Evolutionary conservation across 2,113 vertebrate species (phyloP).

Genomic region (Sialia sialis): DNA sequence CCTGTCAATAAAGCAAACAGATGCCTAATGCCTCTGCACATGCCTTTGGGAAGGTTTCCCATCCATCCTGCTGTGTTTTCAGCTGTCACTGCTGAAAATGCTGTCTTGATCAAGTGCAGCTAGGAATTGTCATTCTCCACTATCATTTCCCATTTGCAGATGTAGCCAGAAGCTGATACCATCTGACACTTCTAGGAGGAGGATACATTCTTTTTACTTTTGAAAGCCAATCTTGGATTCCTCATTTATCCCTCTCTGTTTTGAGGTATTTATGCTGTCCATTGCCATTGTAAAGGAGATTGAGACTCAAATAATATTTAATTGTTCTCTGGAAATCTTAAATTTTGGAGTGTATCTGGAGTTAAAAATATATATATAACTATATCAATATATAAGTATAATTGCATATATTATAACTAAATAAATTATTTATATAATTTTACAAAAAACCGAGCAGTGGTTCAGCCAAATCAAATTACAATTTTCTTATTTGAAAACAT

Average conservation of each 20-base stretch:
- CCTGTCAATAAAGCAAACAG: slow-evolving; percentile 40
- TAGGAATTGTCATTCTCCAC: background rate
- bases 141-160: background rate
- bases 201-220: background rate
- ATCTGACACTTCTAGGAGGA: background rate
- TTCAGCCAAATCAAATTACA: background rate
- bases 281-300: background rate
- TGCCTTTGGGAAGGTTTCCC: slow-evolving; percentile 17
- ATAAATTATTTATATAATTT: background rate
- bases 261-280: background rate
- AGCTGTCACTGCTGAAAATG: slow-evolving; percentile 18
- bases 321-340: background rate
- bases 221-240: background rate
- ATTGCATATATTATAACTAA: background rate
- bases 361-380: background rate
- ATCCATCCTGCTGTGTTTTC: slow-evolving; percentile 13
- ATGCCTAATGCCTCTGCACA: slow-evolving; percentile 19
- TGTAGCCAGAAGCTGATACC: background rate
- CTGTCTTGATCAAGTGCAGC: background rate
- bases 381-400: background rate
- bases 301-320: background rate
- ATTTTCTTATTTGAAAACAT: background rate
- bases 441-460: background rate
- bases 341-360: background rate
- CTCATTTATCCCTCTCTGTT: background rate